phyloP scores from a whole-genome alignment of 2,797 vertebrate genomes.

The Neostethus bicornis region DNA sequence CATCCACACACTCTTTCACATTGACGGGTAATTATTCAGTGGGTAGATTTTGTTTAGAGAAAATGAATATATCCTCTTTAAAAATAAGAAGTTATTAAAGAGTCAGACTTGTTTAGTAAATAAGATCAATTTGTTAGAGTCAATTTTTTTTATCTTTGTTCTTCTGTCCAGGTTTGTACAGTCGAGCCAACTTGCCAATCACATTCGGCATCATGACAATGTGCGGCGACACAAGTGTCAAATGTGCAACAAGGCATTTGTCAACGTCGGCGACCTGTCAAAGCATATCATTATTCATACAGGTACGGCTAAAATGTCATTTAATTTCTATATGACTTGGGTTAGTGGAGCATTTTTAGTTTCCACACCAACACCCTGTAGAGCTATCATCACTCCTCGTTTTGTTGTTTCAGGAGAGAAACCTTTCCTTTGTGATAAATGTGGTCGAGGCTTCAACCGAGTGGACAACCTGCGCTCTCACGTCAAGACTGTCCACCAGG shows the following conservation, averaged over 20 bases:
- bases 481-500: slow-evolving; percentile 96
- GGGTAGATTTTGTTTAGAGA: no score
- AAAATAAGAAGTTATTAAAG: no score
- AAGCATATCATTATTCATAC: slow-evolving; percentile 99
- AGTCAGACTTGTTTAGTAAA: neutral
- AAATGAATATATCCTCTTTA: no score
- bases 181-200: slow-evolving; percentile 97
- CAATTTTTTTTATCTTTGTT: neutral
- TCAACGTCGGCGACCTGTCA: slow-evolving; percentile 96
- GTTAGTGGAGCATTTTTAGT: no score
- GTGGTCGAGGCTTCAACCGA: slow-evolving; percentile 94
- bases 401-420: slow-evolving; percentile 87
- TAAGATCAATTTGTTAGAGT: no score
- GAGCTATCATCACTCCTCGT: neutral
- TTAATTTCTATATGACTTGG: neutral
- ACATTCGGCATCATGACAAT: slow-evolving; percentile 98
- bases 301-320: slow-evolving; percentile 68
- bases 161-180: slow-evolving; percentile 88
- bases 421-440: slow-evolving; percentile 96
- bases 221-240: slow-evolving; percentile 97
- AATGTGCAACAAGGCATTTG: slow-evolving; percentile 95
- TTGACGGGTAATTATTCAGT: no score
- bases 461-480: slow-evolving; percentile 98
- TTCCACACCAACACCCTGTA: neutral
- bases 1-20: no score